phyloP scores from a whole-genome alignment of 2,888 invertebrate genomes.

The Deilephila elpenor region DNA sequence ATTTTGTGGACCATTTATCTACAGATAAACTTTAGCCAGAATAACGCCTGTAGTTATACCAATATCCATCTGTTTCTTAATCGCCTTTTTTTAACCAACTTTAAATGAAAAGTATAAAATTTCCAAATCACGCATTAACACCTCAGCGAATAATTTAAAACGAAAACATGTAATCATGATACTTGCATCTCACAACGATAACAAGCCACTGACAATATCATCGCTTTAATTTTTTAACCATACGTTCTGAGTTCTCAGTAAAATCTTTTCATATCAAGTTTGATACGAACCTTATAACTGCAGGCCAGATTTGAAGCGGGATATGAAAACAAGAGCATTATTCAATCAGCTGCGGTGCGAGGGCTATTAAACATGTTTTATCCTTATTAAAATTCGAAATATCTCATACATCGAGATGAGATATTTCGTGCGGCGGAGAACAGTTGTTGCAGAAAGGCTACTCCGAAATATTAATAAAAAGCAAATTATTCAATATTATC shows the following conservation, averaged over 20 bases:
- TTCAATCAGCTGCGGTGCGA: slow-evolving; percentile 42
- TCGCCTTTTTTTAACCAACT: background rate
- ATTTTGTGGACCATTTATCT: too few species aligned
- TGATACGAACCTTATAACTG: slow-evolving; percentile 21
- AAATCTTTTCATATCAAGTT: background rate
- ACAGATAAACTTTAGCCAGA: too few species aligned
- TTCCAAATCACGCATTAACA: slow-evolving; percentile 6
- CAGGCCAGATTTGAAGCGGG: slow-evolving; percentile 14
- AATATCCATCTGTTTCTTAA: background rate
- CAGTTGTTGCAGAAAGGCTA: slow-evolving; percentile 10
- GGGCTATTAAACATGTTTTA: slow-evolving; percentile 55
- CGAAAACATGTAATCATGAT: slow-evolving; percentile 1
- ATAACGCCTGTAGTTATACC: too few species aligned
- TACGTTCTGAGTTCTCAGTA: background rate
- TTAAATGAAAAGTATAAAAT: background rate
- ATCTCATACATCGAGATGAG: slow-evolving; percentile 67
- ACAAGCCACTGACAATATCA: slow-evolving; percentile 17
- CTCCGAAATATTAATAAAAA: background rate
- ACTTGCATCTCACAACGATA: background rate
- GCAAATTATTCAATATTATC: too few species aligned
- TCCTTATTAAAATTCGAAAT: slow-evolving; percentile 68
- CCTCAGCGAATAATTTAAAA: slow-evolving; percentile 9
- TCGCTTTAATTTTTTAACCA: slow-evolving; percentile 19
- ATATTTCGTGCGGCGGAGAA: slow-evolving; percentile 53
- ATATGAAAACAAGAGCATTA: slow-evolving; percentile 29